These are phyloP conservation scores for Ictalurus furcatus DNA, from an alignment of 2,113 vertebrate genomes.

Conservation along the genomic window DNA sequence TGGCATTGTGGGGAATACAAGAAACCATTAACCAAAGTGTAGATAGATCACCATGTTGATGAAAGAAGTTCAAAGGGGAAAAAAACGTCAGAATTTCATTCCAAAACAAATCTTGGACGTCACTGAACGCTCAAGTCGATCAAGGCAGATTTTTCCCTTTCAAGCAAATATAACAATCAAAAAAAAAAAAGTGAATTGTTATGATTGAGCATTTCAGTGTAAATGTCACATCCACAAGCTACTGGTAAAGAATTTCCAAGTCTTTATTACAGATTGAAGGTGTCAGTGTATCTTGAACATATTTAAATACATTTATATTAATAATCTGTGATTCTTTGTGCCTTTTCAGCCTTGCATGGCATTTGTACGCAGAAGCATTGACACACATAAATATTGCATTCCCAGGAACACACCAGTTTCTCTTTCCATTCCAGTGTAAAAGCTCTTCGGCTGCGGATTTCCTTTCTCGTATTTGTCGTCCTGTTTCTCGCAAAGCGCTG, in stretches of 20 bases:
- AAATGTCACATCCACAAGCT: slow-evolving; percentile 12
- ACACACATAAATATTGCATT: slow-evolving; percentile 54
- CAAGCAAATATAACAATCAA: background rate
- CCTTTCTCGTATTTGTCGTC: slow-evolving; percentile 40
- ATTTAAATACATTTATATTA: slow-evolving; percentile 65
- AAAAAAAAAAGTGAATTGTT: background rate
- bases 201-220: background rate
- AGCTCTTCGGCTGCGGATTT: slow-evolving; percentile 30
- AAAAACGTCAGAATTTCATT: background rate
- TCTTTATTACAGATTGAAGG: slow-evolving; percentile 66
- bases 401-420: slow-evolving; percentile 35
- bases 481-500: slow-evolving; percentile 21
- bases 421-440: slow-evolving; percentile 66
- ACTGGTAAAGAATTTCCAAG: slow-evolving; percentile 37
- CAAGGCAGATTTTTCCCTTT: background rate
- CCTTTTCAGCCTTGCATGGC: slow-evolving; percentile 55
- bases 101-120: background rate
- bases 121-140: background rate
- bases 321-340: slow-evolving; percentile 49
- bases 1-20: background rate
- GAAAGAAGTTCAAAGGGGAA: background rate
- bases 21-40: background rate
- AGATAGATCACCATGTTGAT: too few relatives aligned
- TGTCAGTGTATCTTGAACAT: slow-evolving; percentile 65
- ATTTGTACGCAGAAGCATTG: slow-evolving; percentile 36